Evolutionary conservation across 2,797 vertebrate genomes (phyloP), one percentile per base, ranked within the genome.

Genomic region (Caiman crocodilus): DNA sequence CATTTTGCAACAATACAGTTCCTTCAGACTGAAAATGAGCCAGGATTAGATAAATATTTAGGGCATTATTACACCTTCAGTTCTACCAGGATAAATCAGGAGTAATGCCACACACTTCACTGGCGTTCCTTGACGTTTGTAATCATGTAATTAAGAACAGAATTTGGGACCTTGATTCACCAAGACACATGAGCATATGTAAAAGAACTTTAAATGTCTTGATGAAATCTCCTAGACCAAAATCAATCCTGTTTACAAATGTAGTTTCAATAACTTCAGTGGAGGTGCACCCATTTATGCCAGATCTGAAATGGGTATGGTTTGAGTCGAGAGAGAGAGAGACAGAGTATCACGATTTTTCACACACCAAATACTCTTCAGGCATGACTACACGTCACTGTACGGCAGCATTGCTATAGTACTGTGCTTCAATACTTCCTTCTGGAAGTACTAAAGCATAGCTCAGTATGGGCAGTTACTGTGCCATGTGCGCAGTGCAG

Each of bases 101-200:
- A 73, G 58, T 89, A 93, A 79, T 87, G 78, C 59, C 79, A 55
- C 84, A 82, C 84, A 92, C 95, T 94, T 60, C 67, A 81, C 28
- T 4, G 1, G 5, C 30, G 65, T 61, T 55, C 80, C 13, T 20
- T 32, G 17, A 69, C 18, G 42, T 88, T 82, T 28, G 61, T 20
- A 76, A 32, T 95, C 93, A 92, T 2, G 32, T 92, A 94, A 95
- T 90, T 0, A 0, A 92, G 76, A 92, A 92, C 93, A 90, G 91
- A 93, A 94, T 82, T 76, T 76, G 50, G 87, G 93, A 89, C 81
- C 94, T 85, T 65, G 42, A 90, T 93, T 94, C 90, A 86, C 81
- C 90, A 77, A 94, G 92, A 59, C 20, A 64, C 89, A 76, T 79
- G 84, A 94, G 35, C 85, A 82, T 84, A 59, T 84, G 85, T 61